Percentiles rank a stretch among this genome's conserved stretches.
phyloP scores from a whole-genome alignment of 2,113 vertebrate genomes.

The Sphyrna mokarran region DNA sequence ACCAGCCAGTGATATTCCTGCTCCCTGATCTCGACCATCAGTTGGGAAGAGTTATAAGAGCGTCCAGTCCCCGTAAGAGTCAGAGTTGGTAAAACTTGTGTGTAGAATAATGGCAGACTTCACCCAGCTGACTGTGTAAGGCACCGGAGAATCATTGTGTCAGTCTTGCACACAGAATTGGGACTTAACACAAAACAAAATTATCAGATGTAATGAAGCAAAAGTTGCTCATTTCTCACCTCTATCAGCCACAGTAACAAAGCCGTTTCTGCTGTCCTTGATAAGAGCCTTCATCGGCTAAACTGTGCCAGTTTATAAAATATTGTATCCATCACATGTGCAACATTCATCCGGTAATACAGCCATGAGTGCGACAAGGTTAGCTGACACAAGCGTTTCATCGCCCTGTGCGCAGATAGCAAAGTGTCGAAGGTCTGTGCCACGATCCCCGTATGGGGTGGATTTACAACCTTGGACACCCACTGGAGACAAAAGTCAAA shows the following conservation, averaged over 20 bases:
- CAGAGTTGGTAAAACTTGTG: not conserved
- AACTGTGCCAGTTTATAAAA: not conserved
- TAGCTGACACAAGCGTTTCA: not conserved
- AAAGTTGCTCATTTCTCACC: not conserved
- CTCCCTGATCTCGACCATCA: not conserved
- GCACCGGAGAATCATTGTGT: not conserved
- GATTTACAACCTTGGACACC: not conserved
- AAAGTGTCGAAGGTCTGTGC: not conserved
- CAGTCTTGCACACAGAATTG: not conserved
- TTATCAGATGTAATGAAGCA: not conserved
- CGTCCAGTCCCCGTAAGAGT: not conserved
- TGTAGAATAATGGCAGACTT: not conserved
- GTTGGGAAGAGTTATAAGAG: not conserved
- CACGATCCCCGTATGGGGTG: not conserved
- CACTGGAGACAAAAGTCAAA: not conserved
- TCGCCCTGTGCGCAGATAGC: not conserved
- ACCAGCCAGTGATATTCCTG: not conserved
- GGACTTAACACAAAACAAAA: not conserved
- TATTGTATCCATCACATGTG: not conserved
- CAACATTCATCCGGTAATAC: not conserved
- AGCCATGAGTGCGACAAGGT: not conserved
- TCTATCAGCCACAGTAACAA: not conserved
- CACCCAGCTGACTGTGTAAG: not conserved
- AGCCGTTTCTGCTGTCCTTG: slow-evolving; percentile 5
- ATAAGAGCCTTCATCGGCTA: not conserved